These are phyloP conservation scores for Drosophila serrata DNA, from an alignment of 1,140 invertebrate genomes.

Conservation along the genomic window DNA sequence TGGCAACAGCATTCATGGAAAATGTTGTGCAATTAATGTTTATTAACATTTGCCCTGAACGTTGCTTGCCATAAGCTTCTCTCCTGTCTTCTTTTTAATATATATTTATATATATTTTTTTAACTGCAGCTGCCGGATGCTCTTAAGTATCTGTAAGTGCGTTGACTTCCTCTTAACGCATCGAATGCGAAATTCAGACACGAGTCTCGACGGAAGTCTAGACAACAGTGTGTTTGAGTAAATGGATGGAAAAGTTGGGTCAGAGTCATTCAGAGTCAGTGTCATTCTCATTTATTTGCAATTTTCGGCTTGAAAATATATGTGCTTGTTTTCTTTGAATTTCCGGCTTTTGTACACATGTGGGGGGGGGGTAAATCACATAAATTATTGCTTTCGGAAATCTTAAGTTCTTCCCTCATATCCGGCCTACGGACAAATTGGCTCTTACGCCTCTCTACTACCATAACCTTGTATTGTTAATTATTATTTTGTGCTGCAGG, in stretches of 20 bases:
- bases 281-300: conserved; percentile 70
- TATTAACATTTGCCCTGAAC: conserved; percentile 65
- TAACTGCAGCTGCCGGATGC: conserved; percentile 56
- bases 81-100: neutral
- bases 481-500: conserved; percentile 40
- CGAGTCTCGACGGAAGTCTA: conserved; percentile 79
- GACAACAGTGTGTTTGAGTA: conserved; percentile 36
- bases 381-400: conserved; percentile 46
- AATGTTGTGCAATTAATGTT: conserved; percentile 76
- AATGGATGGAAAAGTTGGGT: no score
- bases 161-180: conserved; percentile 33
- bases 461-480: conserved; percentile 20
- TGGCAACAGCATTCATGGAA: conserved; percentile 23
- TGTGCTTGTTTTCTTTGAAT: conserved; percentile 75
- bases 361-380: conserved; percentile 37
- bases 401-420: conserved; percentile 45
- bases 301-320: conserved; percentile 69
- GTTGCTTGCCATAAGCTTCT: conserved; percentile 21
- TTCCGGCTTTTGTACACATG: conserved; percentile 67
- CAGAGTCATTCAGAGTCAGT: neutral
- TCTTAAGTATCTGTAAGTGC: conserved; percentile 75
- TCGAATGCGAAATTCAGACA: conserved; percentile 39
- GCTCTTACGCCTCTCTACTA: conserved; percentile 7
- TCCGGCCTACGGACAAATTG: conserved; percentile 51
- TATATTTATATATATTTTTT: no score